phyloP scores from a whole-genome alignment of 2,888 invertebrate genomes.

The Nematopogon swammerdamellus region DNA sequence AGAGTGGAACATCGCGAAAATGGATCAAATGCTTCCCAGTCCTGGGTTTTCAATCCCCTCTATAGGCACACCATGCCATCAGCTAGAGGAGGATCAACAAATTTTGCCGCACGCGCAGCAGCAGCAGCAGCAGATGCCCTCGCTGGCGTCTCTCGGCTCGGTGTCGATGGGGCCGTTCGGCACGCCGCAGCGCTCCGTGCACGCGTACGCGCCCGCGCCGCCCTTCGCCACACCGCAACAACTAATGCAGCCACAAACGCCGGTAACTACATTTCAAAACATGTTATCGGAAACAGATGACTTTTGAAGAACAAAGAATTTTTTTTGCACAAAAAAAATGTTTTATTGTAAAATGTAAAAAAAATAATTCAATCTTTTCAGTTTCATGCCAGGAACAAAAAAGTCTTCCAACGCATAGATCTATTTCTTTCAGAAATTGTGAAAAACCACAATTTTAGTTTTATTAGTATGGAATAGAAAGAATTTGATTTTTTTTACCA shows the following conservation, averaged over 20 bases:
- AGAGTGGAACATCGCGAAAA: slow-evolving; percentile 28
- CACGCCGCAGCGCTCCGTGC: slow-evolving; percentile 68
- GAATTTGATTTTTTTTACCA: too few species aligned
- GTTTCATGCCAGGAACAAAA: too few species aligned
- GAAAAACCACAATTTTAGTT: too few species aligned
- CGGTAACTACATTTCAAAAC: too few species aligned
- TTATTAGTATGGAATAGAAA: too few species aligned
- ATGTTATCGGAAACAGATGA: too few species aligned
- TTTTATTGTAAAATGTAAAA: too few species aligned
- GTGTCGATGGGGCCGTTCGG: slow-evolving; percentile 61
- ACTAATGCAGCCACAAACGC: slow-evolving; percentile 88
- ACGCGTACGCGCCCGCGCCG: slow-evolving; percentile 73
- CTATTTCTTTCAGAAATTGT: too few species aligned
- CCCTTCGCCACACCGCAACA: slow-evolving; percentile 78
- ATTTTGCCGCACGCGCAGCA: slow-evolving; percentile 83
- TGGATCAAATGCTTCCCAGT: slow-evolving; percentile 91
- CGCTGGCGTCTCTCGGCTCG: slow-evolving; percentile 55
- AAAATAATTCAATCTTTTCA: too few species aligned
- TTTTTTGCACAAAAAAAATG: too few species aligned
- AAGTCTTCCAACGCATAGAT: too few species aligned
- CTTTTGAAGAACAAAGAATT: too few species aligned
- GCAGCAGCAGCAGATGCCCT: slow-evolving; percentile 69
- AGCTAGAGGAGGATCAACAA: slow-evolving; percentile 88
- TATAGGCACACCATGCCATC: slow-evolving; percentile 86
- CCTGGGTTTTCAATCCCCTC: slow-evolving; percentile 87